Evolutionary conservation across 2,888 invertebrate genomes (phyloP), one percentile per base, ranked within the genome.

Genomic region (Apotomis turbidana): DNA sequence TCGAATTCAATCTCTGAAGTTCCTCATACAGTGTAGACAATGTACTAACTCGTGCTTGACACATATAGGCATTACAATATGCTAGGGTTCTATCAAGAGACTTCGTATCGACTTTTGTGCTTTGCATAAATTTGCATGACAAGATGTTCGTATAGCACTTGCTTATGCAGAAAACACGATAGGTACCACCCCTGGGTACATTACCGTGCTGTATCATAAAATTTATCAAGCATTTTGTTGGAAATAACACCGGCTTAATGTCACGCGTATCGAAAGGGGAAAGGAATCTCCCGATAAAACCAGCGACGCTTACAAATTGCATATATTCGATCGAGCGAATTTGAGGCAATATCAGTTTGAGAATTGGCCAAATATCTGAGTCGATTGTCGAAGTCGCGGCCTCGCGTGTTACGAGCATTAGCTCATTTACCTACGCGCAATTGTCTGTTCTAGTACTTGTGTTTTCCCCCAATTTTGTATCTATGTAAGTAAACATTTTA

Each of bases 71-170:
- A 68, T 68, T 68, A 54, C 78, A 82, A 84, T 80, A 81, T 80
- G 81, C 78, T 82, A 76, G 78, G 80, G 84, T 84, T 83, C 79
- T 82, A 83, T 84, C 85, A 80, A 81, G 85, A 85, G 87, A 85
- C 85, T 84, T 78, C 81, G 86, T 89, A 91, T 90, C 90, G 90
- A 90, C 88, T 88, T 88, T 85, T 85, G 84, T 84, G 86, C 86
- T 91, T 91, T 90, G 87, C 91, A 92, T 92, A 92, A 88, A 92
- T 92, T 91, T 91, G 86, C 91, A 92, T 92, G 82, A 81, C 80
- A 87, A 88, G 83, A 87, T 85, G 78, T 74, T 78, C 72, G 61
- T 46, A 71, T 66, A 74, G 70, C 74, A 73, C 73, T 81, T 76
- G 77, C 76, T 80, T 79, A 80, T 79, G 79, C 77, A 66, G 77